A percentile compares a stretch with the other conserved stretches of the same genome.
Conservation (phyloP, 2,888 invertebrate species). For the Tipula vernalis region DNA sequence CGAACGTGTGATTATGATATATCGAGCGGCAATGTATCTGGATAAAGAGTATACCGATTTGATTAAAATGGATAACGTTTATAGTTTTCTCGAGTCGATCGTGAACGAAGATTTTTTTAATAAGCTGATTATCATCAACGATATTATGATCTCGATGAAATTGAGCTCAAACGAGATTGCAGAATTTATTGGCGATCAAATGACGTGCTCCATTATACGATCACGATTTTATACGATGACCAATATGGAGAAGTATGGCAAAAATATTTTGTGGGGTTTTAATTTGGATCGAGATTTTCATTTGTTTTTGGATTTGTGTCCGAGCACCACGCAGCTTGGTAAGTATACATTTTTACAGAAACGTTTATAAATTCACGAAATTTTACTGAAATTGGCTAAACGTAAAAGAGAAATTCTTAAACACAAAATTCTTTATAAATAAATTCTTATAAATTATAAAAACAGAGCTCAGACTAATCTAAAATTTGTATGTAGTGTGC, state of each 20-base stretch:
- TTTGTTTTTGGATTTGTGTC: slow-evolving; percentile 38
- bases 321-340: slow-evolving; percentile 40
- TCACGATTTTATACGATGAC: slow-evolving; percentile 31
- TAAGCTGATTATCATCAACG: slow-evolving; percentile 46
- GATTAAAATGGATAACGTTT: slow-evolving; percentile 38
- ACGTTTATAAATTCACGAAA: too few species aligned
- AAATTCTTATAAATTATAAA: too few species aligned
- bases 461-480: too few species aligned
- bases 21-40: slow-evolving; percentile 42
- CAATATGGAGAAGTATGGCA: slow-evolving; percentile 15
- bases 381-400: too few species aligned
- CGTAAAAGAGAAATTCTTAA: too few species aligned
- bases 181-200: slow-evolving; percentile 43
- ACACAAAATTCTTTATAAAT: too few species aligned
- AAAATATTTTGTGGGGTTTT: slow-evolving; percentile 38
- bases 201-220: slow-evolving; percentile 37
- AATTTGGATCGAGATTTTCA: slow-evolving; percentile 39
- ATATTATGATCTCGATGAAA: slow-evolving; percentile 43
- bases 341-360: too few species aligned
- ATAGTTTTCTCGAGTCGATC: slow-evolving; percentile 40
- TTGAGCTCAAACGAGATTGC: slow-evolving; percentile 42
- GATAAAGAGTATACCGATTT: slow-evolving; percentile 44
- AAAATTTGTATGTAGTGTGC: too few species aligned
- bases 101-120: slow-evolving; percentile 40
- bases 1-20: slow-evolving; percentile 41